phyloP scores from a whole-genome alignment of 1,140 invertebrate species.

The Nephila pilipes region DNA sequence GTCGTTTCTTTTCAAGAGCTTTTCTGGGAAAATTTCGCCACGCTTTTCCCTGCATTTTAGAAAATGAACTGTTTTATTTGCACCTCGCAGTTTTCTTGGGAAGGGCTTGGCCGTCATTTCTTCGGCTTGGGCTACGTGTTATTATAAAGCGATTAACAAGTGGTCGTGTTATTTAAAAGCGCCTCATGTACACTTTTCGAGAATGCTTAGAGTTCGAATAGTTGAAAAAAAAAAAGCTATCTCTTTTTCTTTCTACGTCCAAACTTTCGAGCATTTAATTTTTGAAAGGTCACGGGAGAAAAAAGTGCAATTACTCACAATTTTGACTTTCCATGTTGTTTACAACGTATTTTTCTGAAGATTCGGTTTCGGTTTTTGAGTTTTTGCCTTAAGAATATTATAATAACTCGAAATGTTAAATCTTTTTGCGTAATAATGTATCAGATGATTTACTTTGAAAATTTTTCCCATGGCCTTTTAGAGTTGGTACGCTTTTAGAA shows the following conservation, averaged over 20 bases:
- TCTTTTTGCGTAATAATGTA: no score
- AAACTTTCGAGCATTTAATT: not conserved
- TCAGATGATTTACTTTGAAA: no score
- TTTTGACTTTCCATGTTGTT: no score
- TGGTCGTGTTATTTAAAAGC: not conserved
- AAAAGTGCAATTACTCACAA: no score
- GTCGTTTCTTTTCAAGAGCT: not conserved
- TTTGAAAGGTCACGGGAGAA: not conserved
- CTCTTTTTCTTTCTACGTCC: not conserved
- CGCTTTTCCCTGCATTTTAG: conserved; percentile 2
- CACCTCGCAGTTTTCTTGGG: not conserved
- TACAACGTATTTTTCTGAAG: no score
- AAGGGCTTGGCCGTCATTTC: not conserved
- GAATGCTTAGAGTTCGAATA: not conserved
- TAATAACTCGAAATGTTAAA: not conserved
- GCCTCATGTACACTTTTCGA: not conserved
- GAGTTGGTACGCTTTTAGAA: no score
- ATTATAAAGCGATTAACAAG: conserved; percentile 33
- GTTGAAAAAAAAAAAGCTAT: not conserved
- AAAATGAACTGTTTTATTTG: conserved; percentile 33
- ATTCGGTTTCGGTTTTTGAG: no score
- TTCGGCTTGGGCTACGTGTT: not conserved
- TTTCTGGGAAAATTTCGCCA: not conserved
- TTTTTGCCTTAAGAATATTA: not conserved
- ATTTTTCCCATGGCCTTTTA: no score